A percentile compares a stretch with the other conserved stretches of the same genome.
Evolutionary conservation across 2,113 vertebrate species (phyloP).

Genomic region (Notothenia coriiceps): DNA sequence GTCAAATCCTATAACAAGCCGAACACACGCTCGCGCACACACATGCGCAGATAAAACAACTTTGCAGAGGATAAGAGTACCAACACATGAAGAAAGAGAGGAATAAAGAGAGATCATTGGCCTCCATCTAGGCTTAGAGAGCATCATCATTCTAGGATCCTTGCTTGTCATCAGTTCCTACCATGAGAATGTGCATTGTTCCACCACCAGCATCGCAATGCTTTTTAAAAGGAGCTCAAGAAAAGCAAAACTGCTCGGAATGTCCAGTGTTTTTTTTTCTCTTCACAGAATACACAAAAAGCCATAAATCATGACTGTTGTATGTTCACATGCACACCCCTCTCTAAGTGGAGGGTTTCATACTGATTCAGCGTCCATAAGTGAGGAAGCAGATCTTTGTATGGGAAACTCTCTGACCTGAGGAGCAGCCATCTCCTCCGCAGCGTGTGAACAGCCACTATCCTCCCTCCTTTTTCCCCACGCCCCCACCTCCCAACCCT

Average conservation of each 20-base stretch:
- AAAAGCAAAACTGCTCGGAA: conserved; percentile 17
- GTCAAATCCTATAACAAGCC: conserved; percentile 62
- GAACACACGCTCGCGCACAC: conserved; percentile 31
- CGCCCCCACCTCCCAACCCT: conserved; percentile 56
- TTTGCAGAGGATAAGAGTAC: conserved; percentile 16
- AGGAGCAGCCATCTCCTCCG: conserved; percentile 53
- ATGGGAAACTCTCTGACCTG: conserved; percentile 71
- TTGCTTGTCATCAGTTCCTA: conserved; percentile 36
- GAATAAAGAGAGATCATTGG: conserved; percentile 38
- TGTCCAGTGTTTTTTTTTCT: conserved; percentile 2
- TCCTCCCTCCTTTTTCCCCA: conserved; percentile 35
- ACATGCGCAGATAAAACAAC: conserved; percentile 37
- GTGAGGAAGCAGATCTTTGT: conserved; percentile 47
- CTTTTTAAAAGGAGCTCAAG: conserved; percentile 39
- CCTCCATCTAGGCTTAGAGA: conserved; percentile 32
- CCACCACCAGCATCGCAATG: conserved; percentile 47
- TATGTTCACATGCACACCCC: conserved; percentile 28
- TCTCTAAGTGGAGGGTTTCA: conserved; percentile 20
- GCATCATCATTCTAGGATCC: conserved; percentile 40
- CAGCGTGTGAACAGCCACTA: conserved; percentile 66
- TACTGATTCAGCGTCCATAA: conserved; percentile 56
- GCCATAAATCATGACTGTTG: conserved; percentile 26
- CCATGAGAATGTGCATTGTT: conserved; percentile 50
- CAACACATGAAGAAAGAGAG: conserved; percentile 25
- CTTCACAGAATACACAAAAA: conserved; percentile 26